A percentile compares a stretch with the other conserved stretches of the same genome.
These are phyloP conservation scores for Catocala fraxini DNA, from an alignment of 2,888 invertebrate species.

Conservation along the genomic window DNA sequence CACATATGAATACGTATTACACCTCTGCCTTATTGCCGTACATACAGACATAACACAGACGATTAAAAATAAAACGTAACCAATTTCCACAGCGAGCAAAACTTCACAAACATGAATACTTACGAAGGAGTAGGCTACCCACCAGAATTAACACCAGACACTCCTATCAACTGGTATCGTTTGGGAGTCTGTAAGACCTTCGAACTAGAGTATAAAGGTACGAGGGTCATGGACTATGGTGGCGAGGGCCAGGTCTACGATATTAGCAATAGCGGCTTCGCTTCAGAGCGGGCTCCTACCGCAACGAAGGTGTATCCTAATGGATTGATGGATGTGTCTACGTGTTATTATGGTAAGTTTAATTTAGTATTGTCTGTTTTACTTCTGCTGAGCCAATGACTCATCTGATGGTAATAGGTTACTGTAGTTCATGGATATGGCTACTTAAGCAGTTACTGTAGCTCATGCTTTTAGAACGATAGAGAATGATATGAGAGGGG, in stretches of 20 bases:
- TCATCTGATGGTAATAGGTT: too few relatives aligned
- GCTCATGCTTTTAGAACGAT: too few relatives aligned
- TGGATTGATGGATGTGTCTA: conserved; percentile 87
- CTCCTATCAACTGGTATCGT: conserved; percentile 89
- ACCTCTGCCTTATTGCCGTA: too few relatives aligned
- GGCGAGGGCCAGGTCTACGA: conserved; percentile 88
- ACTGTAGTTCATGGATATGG: too few relatives aligned
- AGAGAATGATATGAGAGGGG: too few relatives aligned
- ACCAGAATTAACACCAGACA: conserved; percentile 83
- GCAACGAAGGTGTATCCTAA: conserved; percentile 86
- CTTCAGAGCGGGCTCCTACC: conserved; percentile 76
- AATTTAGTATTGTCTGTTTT: background rate
- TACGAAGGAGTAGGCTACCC: conserved; percentile 93
- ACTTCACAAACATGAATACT: conserved; percentile 84
- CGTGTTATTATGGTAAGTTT: conserved; percentile 90
- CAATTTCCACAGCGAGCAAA: conserved; percentile 40
- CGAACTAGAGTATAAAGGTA: conserved; percentile 65
- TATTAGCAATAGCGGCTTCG: conserved; percentile 88
- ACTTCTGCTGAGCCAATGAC: background rate
- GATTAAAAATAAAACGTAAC: too few relatives aligned
- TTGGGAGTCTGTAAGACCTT: conserved; percentile 92
- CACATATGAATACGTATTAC: too few relatives aligned
- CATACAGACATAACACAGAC: too few relatives aligned
- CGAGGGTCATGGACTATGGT: conserved; percentile 73
- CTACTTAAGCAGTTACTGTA: too few relatives aligned